phyloP scores from a whole-genome alignment of 2,888 invertebrate species.

The Drosophila mimica region DNA sequence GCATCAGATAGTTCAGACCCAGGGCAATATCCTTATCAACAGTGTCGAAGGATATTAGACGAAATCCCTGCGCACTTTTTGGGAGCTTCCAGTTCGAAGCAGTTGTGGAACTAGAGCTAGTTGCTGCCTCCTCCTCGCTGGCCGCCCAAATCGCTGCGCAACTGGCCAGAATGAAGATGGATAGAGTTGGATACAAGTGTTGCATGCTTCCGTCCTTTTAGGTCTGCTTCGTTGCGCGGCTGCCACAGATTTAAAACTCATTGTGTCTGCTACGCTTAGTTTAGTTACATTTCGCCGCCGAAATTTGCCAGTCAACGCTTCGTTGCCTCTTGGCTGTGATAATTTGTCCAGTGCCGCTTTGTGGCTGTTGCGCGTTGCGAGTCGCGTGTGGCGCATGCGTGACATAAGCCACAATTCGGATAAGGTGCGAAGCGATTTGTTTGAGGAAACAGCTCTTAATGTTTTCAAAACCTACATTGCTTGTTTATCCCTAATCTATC shows the following conservation, averaged over 20 bases:
- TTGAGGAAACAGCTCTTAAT: conserved; percentile 17
- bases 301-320: conserved; percentile 44
- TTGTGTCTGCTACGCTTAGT: conserved; percentile 11
- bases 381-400: conserved; percentile 41
- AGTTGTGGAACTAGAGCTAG: neutral
- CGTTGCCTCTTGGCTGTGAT: conserved; percentile 59
- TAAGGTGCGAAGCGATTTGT: conserved; percentile 40
- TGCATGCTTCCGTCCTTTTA: conserved; percentile 51
- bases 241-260: conserved; percentile 45
- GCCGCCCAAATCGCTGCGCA: conserved; percentile 42
- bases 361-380: conserved; percentile 16
- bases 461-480: conserved; percentile 1
- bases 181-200: conserved; percentile 17
- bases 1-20: conserved; percentile 76
- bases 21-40: conserved; percentile 67
- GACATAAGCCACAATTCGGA: conserved; percentile 53
- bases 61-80: conserved; percentile 29
- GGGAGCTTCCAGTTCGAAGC: conserved; percentile 13
- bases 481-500: too few relatives aligned
- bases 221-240: conserved; percentile 31
- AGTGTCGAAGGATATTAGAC: conserved; percentile 70
- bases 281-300: conserved; percentile 28
- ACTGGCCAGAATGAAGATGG: conserved; percentile 40
- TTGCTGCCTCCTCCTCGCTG: conserved; percentile 18
- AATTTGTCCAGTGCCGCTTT: conserved; percentile 52